Conservation (phyloP, 2,113 vertebrate genomes). For the Tor tambroides region DNA sequence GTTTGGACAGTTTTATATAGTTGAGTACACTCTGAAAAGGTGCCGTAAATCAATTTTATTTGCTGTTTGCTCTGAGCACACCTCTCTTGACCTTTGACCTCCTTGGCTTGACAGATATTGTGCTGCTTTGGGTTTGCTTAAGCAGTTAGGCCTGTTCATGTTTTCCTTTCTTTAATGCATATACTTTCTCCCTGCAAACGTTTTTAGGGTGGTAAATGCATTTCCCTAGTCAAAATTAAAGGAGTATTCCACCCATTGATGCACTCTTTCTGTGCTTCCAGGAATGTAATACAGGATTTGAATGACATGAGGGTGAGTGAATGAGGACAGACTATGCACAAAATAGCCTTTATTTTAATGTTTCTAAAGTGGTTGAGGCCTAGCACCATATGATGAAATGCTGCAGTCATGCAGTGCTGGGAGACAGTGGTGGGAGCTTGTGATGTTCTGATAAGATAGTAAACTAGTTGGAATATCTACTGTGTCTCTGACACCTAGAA, state of each 20-base stretch:
- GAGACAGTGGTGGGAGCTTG: constrained; percentile 45
- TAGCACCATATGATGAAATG: constrained; percentile 36
- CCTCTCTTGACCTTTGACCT: constrained; percentile 70
- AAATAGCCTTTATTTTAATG: constrained; percentile 4
- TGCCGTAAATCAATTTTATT: constrained; percentile 78
- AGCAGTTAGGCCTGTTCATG: constrained; percentile 63
- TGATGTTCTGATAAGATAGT: constrained; percentile 58
- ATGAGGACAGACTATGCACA: background rate
- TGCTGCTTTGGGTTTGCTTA: constrained; percentile 66
- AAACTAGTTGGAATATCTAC: constrained; percentile 49
- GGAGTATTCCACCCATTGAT: background rate
- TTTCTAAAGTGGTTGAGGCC: constrained; percentile 15
- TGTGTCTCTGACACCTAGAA: constrained; percentile 56
- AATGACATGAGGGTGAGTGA: background rate
- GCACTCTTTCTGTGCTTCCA: background rate
- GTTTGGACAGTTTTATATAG: constrained; percentile 76
- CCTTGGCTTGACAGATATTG: constrained; percentile 68
- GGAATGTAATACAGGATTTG: background rate
- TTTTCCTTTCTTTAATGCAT: constrained; percentile 8
- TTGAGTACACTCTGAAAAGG: constrained; percentile 66
- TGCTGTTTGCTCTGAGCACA: constrained; percentile 73
- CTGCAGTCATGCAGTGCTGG: constrained; percentile 33
- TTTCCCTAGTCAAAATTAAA: background rate
- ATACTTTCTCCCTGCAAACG: background rate
- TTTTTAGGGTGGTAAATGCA: background rate